Conservation (phyloP, 1,140 invertebrate species). For the Diorhabda carinulata region DNA sequence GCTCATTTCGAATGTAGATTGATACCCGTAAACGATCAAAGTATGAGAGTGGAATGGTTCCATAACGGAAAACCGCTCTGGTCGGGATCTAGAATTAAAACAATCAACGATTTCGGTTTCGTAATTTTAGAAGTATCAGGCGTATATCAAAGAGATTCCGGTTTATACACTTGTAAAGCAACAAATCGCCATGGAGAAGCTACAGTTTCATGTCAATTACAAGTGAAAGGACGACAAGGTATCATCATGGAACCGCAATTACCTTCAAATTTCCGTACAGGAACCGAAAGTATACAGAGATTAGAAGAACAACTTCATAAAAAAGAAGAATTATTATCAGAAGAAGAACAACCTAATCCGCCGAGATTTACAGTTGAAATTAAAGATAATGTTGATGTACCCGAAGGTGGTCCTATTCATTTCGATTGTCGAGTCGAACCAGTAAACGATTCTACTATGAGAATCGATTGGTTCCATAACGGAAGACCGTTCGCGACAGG, state of each 20-base stretch:
- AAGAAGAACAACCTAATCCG: conserved; percentile 82
- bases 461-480: conserved; percentile 93
- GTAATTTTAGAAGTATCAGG: conserved; percentile 88
- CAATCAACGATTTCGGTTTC: conserved; percentile 90
- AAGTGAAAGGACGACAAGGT: conserved; percentile 79
- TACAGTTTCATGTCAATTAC: conserved; percentile 77
- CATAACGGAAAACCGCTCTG: conserved; percentile 89
- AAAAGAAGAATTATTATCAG: conserved; percentile 72
- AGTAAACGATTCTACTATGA: conserved; percentile 78
- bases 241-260: conserved; percentile 89
- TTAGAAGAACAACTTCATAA: conserved; percentile 86
- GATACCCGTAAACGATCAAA: conserved; percentile 86
- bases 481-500: conserved; percentile 83
- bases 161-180: conserved; percentile 87
- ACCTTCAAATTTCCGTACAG: conserved; percentile 77
- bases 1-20: conserved; percentile 91
- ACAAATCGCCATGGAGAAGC: conserved; percentile 88
- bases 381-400: conserved; percentile 75
- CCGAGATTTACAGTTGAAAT: conserved; percentile 82
- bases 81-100: conserved; percentile 83
- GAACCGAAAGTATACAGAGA: conserved; percentile 85
- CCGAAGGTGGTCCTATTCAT: conserved; percentile 83
- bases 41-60: conserved; percentile 94
- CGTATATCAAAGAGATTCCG: conserved; percentile 82
- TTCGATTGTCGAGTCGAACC: conserved; percentile 90